Percentiles rank a stretch among this genome's conserved stretches.
phyloP scores from a whole-genome alignment of 2,113 vertebrate genomes.

The Asarcornis scutulata region DNA sequence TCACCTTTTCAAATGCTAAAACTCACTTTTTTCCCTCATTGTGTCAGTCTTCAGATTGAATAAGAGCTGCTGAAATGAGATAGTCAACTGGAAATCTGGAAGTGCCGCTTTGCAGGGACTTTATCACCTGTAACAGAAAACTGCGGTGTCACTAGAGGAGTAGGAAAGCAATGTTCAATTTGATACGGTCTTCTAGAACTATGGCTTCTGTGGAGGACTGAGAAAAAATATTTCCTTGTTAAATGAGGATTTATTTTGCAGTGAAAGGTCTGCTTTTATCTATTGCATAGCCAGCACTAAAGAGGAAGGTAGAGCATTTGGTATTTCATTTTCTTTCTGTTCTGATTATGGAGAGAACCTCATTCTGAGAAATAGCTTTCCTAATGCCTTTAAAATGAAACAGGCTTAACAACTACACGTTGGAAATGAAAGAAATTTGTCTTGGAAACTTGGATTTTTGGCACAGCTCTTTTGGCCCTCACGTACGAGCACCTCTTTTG shows the following conservation, averaged over 20 bases:
- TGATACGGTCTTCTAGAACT: background rate
- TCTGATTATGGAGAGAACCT: background rate
- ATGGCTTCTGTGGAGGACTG: background rate
- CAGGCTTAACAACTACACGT: background rate
- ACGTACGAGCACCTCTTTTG: accelerated
- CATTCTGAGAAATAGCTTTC: background rate
- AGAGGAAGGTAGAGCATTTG: background rate
- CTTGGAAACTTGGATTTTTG: background rate
- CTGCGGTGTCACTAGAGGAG: background rate
- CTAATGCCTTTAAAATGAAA: background rate
- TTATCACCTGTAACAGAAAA: background rate
- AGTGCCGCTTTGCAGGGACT: background rate
- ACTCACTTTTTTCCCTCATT: background rate
- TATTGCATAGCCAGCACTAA: background rate
- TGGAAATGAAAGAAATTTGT: background rate
- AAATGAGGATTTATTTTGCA: background rate
- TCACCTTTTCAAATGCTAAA: background rate
- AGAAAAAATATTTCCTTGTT: background rate
- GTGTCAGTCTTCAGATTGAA: background rate
- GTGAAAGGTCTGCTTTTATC: background rate
- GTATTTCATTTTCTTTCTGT: background rate
- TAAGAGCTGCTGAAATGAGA: background rate
- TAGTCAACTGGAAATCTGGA: background rate
- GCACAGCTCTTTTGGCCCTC: background rate
- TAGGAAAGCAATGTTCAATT: background rate